phyloP scores from a whole-genome alignment of 53 echinoderm and acorn worm species.

The Apostichopus leukothele region DNA sequence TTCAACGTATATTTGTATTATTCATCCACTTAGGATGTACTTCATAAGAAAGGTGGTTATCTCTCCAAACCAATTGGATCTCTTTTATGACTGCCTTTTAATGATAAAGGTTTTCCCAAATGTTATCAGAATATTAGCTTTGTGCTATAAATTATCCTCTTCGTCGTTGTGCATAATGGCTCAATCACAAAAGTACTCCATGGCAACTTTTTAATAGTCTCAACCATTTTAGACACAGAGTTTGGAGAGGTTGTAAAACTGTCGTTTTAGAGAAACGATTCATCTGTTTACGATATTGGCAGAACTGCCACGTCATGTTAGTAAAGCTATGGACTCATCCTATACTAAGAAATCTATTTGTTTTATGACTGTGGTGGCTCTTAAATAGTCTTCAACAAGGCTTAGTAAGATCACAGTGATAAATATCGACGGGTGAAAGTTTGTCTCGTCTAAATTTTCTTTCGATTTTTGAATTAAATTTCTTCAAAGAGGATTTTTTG shows the following conservation, averaged over 20 bases:
- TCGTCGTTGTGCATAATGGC: background rate
- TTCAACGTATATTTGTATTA: background rate
- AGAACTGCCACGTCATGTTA: background rate
- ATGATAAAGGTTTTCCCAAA: background rate
- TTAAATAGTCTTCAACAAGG: too few species aligned
- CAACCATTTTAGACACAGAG: background rate
- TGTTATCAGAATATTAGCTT: background rate
- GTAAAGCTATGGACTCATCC: background rate
- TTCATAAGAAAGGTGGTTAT: background rate
- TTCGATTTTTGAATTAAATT: too few species aligned
- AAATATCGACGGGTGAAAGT: too few species aligned
- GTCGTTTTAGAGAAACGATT: slow-evolving; percentile 6
- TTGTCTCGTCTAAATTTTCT: too few species aligned
- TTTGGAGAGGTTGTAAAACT: background rate
- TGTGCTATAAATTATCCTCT: background rate
- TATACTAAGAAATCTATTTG: slow-evolving; percentile 1
- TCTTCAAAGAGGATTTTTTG: too few species aligned
- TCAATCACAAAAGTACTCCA: background rate
- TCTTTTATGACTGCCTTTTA: background rate
- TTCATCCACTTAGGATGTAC: background rate
- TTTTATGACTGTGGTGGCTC: slow-evolving; percentile 17
- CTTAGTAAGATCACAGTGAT: too few species aligned
- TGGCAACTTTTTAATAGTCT: slow-evolving; percentile 1
- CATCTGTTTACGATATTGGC: slow-evolving; percentile 23
- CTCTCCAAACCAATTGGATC: background rate